Conservation (phyloP, 53 echinoderm and acorn worm genomes). For the Pentamera pediparva region DNA sequence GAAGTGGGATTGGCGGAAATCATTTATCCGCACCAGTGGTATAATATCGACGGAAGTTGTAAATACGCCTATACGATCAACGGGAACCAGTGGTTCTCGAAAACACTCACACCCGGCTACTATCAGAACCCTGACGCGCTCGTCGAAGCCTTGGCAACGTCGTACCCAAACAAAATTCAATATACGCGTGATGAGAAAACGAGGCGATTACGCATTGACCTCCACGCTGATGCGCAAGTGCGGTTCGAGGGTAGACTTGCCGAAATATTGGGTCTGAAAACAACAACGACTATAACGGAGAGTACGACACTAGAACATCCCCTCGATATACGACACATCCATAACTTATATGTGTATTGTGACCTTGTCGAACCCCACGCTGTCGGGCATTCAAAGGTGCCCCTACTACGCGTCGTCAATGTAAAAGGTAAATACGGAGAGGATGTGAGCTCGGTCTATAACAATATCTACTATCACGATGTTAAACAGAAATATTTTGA, state of each 20-base stretch:
- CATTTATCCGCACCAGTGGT: conserved; percentile 38
- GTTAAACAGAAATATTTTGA: neutral
- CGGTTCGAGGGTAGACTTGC: conserved; percentile 8
- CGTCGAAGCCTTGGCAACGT: conserved; percentile 4
- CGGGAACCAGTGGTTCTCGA: neutral
- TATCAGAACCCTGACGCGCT: neutral
- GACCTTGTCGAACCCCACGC: conserved; percentile 44
- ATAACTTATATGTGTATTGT: conserved; percentile 37
- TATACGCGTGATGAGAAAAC: neutral
- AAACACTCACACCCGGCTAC: neutral
- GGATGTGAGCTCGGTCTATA: conserved; percentile 1
- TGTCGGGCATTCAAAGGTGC: conserved; percentile 41
- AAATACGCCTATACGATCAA: conserved; percentile 5
- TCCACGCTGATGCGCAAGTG: neutral
- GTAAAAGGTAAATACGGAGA: conserved; percentile 42
- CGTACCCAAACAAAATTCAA: neutral
- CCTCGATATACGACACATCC: conserved; percentile 20
- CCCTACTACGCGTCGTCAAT: conserved; percentile 51
- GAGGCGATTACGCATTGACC: neutral
- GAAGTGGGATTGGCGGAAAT: conserved; percentile 32
- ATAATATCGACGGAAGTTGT: conserved; percentile 12
- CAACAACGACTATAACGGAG: neutral
- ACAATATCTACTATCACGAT: neutral
- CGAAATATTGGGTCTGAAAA: conserved; percentile 19
- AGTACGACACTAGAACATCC: neutral